These are phyloP conservation scores for human DNA, from an alignment of 2,113 vertebrate species.

Conservation along the genomic window DNA sequence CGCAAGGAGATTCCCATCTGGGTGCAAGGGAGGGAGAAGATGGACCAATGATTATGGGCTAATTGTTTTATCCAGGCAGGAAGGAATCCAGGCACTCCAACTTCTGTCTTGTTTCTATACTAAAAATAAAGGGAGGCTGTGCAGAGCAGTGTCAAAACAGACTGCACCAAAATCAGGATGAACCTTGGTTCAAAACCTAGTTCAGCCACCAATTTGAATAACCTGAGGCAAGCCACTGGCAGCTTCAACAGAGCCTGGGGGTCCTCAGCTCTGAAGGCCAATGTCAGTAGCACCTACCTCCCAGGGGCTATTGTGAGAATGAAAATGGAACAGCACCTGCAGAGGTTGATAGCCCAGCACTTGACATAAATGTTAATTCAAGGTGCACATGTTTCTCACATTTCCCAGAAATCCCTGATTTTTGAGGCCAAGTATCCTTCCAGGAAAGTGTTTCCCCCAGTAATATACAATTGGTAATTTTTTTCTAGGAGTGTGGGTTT, in stretches of 20 bases:
- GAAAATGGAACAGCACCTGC: neutral
- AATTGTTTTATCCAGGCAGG: neutral
- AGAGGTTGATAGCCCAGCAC: neutral
- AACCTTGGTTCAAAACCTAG: neutral
- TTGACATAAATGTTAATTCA: neutral
- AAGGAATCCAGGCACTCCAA: neutral
- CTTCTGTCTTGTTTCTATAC: neutral
- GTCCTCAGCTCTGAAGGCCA: neutral
- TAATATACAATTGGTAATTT: neutral
- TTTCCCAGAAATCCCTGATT: neutral
- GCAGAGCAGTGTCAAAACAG: neutral
- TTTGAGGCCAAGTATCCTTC: neutral
- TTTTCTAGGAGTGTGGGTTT: neutral
- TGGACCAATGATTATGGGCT: neutral
- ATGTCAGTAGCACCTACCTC: neutral
- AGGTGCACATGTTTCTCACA: neutral
- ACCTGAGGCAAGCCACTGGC: neutral
- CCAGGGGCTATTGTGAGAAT: neutral
- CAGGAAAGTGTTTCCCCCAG: neutral
- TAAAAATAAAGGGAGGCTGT: neutral
- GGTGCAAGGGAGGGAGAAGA: neutral
- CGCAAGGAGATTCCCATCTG: neutral
- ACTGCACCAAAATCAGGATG: neutral
- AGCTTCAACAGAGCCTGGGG: neutral
- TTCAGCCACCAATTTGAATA: slow-evolving; percentile 3